A percentile compares a stretch with the other conserved stretches of the same genome.
Evolutionary conservation across 2,113 vertebrate species (phyloP).

Genomic region (Bungarus multicinctus): DNA sequence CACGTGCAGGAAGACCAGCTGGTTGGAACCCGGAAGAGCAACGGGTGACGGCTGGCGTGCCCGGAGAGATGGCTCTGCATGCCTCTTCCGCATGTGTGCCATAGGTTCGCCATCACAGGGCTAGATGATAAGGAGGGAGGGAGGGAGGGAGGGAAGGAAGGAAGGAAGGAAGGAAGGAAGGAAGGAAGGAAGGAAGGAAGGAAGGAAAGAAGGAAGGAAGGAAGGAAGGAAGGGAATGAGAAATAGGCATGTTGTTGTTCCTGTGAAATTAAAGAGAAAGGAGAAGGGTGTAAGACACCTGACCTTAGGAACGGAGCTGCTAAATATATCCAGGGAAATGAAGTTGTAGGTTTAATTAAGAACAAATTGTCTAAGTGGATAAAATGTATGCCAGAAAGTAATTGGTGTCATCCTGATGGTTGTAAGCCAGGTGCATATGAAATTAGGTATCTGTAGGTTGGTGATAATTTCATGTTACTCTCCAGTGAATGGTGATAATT

Average conservation of each 20-base stretch:
- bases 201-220: too few species aligned
- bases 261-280: background rate
- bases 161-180: too few species aligned
- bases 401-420: background rate
- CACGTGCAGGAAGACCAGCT: too few species aligned
- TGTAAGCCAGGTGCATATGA: background rate
- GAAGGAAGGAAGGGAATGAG: background rate
- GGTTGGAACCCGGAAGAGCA: too few species aligned
- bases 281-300: background rate
- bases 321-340: background rate
- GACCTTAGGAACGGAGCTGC: background rate
- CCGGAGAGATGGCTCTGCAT: too few species aligned
- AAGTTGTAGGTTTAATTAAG: background rate
- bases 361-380: background rate
- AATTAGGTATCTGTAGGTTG: background rate
- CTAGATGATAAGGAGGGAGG: background rate
- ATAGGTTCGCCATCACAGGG: too few species aligned
- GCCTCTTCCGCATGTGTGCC: too few species aligned
- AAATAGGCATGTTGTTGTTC: background rate
- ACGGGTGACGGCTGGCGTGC: too few species aligned
- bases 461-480: background rate
- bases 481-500: background rate
- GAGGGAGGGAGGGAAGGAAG: too few species aligned
- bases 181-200: background rate
- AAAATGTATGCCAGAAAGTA: background rate